These are phyloP conservation scores for Hippopotamus amphibius DNA, from an alignment of 2,113 vertebrate genomes.

Conservation along the genomic window DNA sequence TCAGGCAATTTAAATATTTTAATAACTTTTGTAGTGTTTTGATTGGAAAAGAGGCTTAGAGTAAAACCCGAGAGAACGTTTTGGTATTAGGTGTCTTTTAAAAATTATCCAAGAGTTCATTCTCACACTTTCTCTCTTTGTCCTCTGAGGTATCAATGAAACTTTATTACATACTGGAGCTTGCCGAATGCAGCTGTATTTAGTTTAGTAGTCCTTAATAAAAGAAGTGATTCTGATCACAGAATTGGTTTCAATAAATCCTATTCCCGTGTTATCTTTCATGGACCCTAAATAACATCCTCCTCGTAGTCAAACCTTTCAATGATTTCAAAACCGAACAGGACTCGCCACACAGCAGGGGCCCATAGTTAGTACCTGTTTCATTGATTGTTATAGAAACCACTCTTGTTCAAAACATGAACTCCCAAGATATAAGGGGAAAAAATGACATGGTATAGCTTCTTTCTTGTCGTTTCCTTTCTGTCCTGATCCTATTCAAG, in stretches of 20 bases:
- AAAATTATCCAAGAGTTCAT: slow-evolving; percentile 56
- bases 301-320: not conserved
- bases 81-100: slow-evolving; percentile 56
- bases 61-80: slow-evolving; percentile 66
- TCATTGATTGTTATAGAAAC: slow-evolving; percentile 64
- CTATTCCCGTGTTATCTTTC: not conserved
- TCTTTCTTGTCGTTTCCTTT: slow-evolving; percentile 41
- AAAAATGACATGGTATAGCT: slow-evolving; percentile 52
- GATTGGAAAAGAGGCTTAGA: slow-evolving; percentile 61
- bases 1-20: slow-evolving; percentile 67
- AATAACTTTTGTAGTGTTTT: slow-evolving; percentile 71
- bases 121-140: slow-evolving; percentile 75
- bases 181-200: slow-evolving; percentile 49
- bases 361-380: slow-evolving; percentile 20
- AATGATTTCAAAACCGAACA: slow-evolving; percentile 51
- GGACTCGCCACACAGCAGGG: slow-evolving; percentile 36
- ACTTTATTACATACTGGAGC: not conserved
- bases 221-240: slow-evolving; percentile 4
- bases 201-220: not conserved
- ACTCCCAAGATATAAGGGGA: not conserved
- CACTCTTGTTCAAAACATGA: slow-evolving; percentile 57
- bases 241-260: slow-evolving; percentile 9
- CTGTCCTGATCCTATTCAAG: not conserved
- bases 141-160: slow-evolving; percentile 66
- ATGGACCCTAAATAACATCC: slow-evolving; percentile 38